A percentile compares a stretch with the other conserved stretches of the same genome.
phyloP scores from a whole-genome alignment of 2,797 vertebrate species.

The Vespertilio murinus region DNA sequence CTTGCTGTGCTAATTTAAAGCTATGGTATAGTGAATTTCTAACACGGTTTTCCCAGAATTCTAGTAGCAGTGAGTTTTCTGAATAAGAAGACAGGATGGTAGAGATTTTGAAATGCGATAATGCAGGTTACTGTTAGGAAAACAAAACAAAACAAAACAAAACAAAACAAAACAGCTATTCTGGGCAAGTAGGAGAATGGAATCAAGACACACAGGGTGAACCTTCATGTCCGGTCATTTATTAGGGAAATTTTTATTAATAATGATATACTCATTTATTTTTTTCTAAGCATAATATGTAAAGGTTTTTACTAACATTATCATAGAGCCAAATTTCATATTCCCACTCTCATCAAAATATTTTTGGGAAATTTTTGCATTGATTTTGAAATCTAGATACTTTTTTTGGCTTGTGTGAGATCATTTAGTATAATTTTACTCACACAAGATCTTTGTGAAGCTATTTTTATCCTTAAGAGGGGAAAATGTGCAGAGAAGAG shows the following conservation, averaged over 20 bases:
- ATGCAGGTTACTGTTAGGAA: background rate
- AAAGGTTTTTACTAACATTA: background rate
- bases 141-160: no score
- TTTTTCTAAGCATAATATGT: background rate
- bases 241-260: background rate
- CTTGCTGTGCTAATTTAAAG: background rate
- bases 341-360: background rate
- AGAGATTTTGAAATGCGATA: slow-evolving; percentile 19
- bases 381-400: slow-evolving; percentile 3
- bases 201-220: background rate
- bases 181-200: background rate
- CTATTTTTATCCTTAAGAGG: background rate
- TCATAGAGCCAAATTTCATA: background rate
- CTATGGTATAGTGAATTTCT: background rate
- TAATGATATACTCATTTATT: background rate
- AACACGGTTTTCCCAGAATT: background rate
- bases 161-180: background rate
- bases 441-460: background rate
- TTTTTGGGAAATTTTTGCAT: background rate
- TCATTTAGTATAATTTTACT: background rate
- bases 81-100: background rate
- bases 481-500: background rate
- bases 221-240: background rate
- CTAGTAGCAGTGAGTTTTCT: background rate
- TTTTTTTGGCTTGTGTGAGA: background rate